Evolutionary conservation across 2,113 vertebrate genomes (phyloP).

Genomic region (Chamaetylas fuelleborni): DNA sequence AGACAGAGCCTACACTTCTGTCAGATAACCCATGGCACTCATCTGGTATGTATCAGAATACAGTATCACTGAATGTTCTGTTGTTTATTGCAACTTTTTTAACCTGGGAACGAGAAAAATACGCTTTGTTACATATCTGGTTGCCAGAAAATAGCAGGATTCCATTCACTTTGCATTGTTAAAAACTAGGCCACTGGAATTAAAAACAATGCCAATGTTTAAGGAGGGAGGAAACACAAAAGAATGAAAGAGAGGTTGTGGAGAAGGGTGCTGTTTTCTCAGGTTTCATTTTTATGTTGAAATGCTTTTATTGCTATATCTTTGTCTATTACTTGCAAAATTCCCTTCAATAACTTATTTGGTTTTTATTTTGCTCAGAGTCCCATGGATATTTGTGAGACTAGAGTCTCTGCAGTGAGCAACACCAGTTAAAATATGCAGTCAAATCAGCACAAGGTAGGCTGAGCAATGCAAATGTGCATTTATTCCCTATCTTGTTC

Average conservation of each 20-base stretch:
- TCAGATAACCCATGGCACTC: too few relatives aligned
- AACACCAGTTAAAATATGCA: not conserved
- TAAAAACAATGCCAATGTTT: not conserved
- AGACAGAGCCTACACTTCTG: not conserved
- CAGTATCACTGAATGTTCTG: not conserved
- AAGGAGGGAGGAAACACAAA: not conserved
- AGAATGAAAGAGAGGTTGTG: not conserved
- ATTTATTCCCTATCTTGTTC: not conserved
- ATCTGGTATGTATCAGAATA: not conserved
- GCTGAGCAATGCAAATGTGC: not conserved
- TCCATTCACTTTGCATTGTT: not conserved
- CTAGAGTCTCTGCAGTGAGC: not conserved
- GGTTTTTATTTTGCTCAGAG: not conserved
- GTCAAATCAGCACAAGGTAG: not conserved
- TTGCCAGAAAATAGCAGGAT: not conserved
- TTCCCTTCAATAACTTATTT: not conserved
- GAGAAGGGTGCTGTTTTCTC: not conserved
- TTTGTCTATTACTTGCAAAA: not conserved
- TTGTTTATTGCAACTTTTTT: not conserved
- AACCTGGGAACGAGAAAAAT: not conserved
- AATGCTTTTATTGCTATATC: not conserved
- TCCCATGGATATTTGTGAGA: not conserved
- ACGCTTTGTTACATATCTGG: not conserved
- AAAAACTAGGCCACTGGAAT: not conserved
- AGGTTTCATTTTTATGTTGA: not conserved